Evolutionary conservation across 1,140 invertebrate species (phyloP), one percentile per base, ranked within the genome.

Genomic region (Conus betulinus): DNA sequence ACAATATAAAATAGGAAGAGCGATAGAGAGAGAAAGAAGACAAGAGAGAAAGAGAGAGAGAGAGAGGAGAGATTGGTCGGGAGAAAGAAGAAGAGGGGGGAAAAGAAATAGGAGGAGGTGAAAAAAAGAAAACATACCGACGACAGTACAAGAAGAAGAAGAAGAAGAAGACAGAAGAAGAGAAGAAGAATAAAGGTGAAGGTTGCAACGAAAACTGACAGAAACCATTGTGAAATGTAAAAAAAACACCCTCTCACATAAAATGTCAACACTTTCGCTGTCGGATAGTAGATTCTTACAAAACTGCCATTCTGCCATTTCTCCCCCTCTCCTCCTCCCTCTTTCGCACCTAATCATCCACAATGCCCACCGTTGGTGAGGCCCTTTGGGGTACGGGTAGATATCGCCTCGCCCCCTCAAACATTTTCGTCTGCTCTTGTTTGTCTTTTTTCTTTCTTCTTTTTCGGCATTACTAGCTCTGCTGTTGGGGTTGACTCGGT

Each of bases 231-330:
- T 39, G 39, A 39, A 39, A 39, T n/a, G n/a, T n/a, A n/a, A n/a
- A n/a, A n/a, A 39, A 39, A 39, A 39, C 39, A 39, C 39, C 0
- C 39, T 89, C 90, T 90, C 78, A 91, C 90, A 25, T 85, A 88
- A 88, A 57, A 91, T 88, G 83, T 92, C 91, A 17, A 91, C 92
- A 91, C 92, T 74, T 91, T 91, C 25, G 90, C 86, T 8, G 92
- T 92, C 11, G 94, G 94, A 53, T 94, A 94, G 79, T 91, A 94
- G 8, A 94, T 86, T 57, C 94, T 79, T 67, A 94, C 92, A 85
- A 94, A 93, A 8, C 88, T 85, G 7, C 93, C 93, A 27, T 92
- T 87, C n/a, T n/a, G n/a, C n/a, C n/a, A n/a, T n/a, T n/a, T n/a
- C n/a, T n/a, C n/a, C n/a, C n/a, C n/a, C n/a, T n/a, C n/a, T n/a